Evolutionary conservation across 2,888 invertebrate species (phyloP).

Genomic region (Oxystoma pomonae): DNA sequence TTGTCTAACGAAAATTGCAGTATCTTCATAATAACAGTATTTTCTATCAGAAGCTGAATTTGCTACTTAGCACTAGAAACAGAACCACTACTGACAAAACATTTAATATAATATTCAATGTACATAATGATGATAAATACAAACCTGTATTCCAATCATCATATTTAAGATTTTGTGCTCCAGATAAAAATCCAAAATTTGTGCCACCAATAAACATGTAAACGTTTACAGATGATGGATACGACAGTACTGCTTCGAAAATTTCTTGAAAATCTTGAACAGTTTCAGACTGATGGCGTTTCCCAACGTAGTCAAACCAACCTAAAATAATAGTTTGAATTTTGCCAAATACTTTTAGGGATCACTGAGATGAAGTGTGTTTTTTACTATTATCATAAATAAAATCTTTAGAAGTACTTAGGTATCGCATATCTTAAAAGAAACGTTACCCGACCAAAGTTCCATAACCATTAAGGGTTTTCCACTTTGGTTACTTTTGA

Average conservation of each 20-base stretch:
- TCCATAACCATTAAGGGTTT: conserved; percentile 57
- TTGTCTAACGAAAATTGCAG: no score
- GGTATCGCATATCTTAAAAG: no score
- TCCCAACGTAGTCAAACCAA: conserved; percentile 59
- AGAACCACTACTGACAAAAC: no score
- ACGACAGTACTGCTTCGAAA: conserved; percentile 35
- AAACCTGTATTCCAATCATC: conserved; percentile 19
- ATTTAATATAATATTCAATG: no score
- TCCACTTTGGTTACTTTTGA: conserved; percentile 48
- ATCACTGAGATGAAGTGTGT: no score
- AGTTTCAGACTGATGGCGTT: conserved; percentile 36
- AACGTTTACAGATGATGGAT: conserved; percentile 63
- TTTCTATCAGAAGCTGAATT: no score
- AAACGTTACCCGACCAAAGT: conserved; percentile 51
- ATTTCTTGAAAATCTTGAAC: conserved; percentile 29
- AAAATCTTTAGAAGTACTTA: no score
- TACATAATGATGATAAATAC: no score
- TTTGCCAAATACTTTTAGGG: no score
- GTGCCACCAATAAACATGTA: conserved; percentile 93
- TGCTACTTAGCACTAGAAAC: no score
- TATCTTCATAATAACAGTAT: no score
- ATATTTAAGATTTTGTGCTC: conserved; percentile 31
- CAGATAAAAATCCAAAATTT: conserved; percentile 65
- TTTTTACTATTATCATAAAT: no score
- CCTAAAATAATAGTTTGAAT: conserved; percentile 38